A percentile compares a stretch with the other conserved stretches of the same genome.
phyloP scores from a whole-genome alignment of 2,797 vertebrate genomes.

The Pristis pectinata region DNA sequence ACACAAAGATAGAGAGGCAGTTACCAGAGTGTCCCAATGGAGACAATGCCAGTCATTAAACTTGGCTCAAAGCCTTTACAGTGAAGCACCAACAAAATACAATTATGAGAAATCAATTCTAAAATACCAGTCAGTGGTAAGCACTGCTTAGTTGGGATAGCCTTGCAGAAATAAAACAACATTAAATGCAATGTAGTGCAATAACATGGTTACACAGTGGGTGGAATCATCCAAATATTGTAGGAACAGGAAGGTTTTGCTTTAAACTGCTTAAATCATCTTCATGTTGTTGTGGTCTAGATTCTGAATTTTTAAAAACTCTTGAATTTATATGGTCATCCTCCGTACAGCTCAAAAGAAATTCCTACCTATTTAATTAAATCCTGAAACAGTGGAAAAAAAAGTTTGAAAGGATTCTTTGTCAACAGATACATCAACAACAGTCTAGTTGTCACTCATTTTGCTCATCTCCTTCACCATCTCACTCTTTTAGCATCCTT shows the following conservation, averaged over 20 bases:
- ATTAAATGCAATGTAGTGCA: neutral
- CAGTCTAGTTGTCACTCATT: neutral
- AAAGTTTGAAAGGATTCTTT: neutral
- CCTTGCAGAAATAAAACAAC: neutral
- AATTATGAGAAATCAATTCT: slow-evolving; percentile 7
- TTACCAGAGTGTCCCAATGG: neutral
- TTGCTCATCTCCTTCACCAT: neutral
- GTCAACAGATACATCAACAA: neutral
- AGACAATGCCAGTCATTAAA: slow-evolving; percentile 8
- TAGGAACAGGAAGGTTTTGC: neutral
- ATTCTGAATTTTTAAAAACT: neutral
- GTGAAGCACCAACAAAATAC: neutral
- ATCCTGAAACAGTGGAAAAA: neutral
- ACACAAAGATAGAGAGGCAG: slow-evolving; percentile 3
- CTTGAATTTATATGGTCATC: neutral
- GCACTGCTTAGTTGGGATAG: neutral
- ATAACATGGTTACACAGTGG: neutral
- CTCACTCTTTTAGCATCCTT: neutral
- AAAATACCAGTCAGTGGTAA: slow-evolving; percentile 24
- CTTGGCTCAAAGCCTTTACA: neutral
- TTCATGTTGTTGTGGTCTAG: neutral
- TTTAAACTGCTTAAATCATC: neutral
- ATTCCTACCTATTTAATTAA: neutral
- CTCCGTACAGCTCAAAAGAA: neutral
- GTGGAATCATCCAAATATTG: neutral